Percentiles rank a stretch among this genome's conserved stretches.
These are phyloP conservation scores for Spodoptera litura DNA, from an alignment of 1,140 invertebrate genomes.

Conservation along the genomic window DNA sequence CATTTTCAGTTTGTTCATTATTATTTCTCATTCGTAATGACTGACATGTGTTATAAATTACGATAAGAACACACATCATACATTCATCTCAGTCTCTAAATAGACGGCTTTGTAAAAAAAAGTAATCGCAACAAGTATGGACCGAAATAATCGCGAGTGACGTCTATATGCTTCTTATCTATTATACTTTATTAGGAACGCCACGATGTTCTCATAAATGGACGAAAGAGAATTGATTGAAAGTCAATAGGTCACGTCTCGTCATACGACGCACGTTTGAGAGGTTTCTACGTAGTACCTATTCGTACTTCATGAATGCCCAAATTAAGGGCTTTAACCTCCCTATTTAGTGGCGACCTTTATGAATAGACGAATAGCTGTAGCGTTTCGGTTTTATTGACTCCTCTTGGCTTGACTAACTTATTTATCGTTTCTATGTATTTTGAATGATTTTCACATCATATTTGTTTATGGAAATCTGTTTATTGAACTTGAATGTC, in stretches of 20 bases:
- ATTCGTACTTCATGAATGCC: conserved; percentile 50
- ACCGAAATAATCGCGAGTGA: conserved; percentile 25
- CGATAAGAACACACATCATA: conserved; percentile 19
- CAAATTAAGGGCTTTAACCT: conserved; percentile 49
- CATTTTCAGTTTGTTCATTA: conserved; percentile 21
- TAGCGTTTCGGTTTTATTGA: neutral
- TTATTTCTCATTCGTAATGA: conserved; percentile 13
- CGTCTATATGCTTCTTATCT: conserved; percentile 18
- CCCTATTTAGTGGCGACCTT: conserved; percentile 17
- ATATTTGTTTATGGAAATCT: neutral
- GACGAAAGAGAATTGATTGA: conserved; percentile 58
- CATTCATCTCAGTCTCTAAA: conserved; percentile 12
- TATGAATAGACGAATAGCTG: neutral
- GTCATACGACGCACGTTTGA: conserved; percentile 49
- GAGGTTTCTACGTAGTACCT: conserved; percentile 51
- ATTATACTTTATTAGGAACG: conserved; percentile 28
- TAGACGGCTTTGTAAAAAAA: conserved; percentile 11
- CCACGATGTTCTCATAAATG: conserved; percentile 26
- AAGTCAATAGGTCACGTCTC: conserved; percentile 60
- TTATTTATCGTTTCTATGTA: conserved; percentile 7
- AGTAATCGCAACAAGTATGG: neutral
- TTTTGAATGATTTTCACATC: neutral
- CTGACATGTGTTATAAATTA: conserved; percentile 16
- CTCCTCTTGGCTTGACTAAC: neutral
- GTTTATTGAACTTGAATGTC: neutral